These are phyloP conservation scores for Dendronephthya gigantea DNA, from an alignment of 64 coral and sea anemone genomes.

Conservation along the genomic window DNA sequence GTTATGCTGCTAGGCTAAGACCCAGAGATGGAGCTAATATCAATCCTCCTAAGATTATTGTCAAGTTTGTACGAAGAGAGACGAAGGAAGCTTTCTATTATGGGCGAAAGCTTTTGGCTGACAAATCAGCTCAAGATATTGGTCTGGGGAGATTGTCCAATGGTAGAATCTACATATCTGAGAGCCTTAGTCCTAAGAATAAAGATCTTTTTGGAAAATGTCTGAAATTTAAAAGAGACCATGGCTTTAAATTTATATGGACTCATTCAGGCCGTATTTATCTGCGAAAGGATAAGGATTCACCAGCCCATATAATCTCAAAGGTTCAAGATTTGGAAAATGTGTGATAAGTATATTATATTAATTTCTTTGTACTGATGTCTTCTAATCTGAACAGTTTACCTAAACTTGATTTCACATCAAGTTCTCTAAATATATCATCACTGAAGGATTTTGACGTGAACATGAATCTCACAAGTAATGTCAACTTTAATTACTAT, in stretches of 20 bases:
- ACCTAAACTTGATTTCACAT: no score
- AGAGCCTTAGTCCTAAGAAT: slow-evolving; percentile 24
- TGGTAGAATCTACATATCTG: slow-evolving; percentile 26
- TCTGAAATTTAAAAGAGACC: slow-evolving; percentile 18
- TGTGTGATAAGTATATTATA: no score
- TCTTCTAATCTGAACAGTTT: no score
- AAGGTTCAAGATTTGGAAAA: no score
- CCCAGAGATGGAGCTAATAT: no score
- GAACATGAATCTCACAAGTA: no score
- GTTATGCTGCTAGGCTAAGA: no score
- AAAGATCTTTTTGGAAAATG: slow-evolving; percentile 11
- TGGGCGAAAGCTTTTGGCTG: slow-evolving; percentile 12
- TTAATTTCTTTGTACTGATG: no score
- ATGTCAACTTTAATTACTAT: no score
- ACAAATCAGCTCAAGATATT: slow-evolving; percentile 20
- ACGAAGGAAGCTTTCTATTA: slow-evolving; percentile 32
- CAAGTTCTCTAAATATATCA: no score
- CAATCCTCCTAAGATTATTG: slow-evolving; percentile 49
- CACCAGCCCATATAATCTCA: background rate
- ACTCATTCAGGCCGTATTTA: slow-evolving; percentile 29
- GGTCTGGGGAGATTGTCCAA: slow-evolving; percentile 18
- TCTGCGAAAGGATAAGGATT: background rate
- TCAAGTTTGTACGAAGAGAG: slow-evolving; percentile 8
- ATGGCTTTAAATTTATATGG: slow-evolving; percentile 19
- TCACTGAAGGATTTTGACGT: no score